Percentiles rank a stretch among this genome's conserved stretches.
Conservation (phyloP, 2,888 invertebrate species). For the Encarsia formosa region DNA sequence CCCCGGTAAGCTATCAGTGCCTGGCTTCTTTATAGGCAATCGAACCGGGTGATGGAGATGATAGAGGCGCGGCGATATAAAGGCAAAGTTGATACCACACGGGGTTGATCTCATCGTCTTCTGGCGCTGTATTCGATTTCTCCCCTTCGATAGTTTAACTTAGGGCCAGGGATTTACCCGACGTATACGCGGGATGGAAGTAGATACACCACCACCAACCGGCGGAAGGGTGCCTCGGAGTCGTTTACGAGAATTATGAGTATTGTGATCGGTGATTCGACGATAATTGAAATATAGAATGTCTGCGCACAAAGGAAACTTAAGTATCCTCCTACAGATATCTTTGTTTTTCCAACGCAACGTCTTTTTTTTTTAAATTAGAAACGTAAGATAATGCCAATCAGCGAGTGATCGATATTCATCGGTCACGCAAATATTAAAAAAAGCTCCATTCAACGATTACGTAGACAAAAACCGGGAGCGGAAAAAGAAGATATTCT, state of each 20-base stretch:
- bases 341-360: too few relatives aligned
- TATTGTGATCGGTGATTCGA: too few relatives aligned
- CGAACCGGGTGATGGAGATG: slow-evolving; percentile 53
- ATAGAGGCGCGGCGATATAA: slow-evolving; percentile 51
- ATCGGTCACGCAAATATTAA: slow-evolving; percentile 8
- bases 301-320: too few relatives aligned
- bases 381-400: too few relatives aligned
- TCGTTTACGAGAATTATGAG: not conserved
- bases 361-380: too few relatives aligned
- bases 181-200: slow-evolving; percentile 40
- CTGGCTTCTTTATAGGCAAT: slow-evolving; percentile 52
- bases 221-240: not conserved
- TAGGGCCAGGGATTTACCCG: slow-evolving; percentile 50
- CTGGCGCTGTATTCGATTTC: slow-evolving; percentile 35
- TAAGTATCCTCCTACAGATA: too few relatives aligned
- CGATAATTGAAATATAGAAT: too few relatives aligned
- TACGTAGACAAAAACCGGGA: slow-evolving; percentile 3
- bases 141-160: slow-evolving; percentile 52
- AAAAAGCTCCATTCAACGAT: not conserved
- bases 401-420: too few relatives aligned
- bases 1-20: too few relatives aligned
- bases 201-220: slow-evolving; percentile 27
- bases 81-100: slow-evolving; percentile 47
- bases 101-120: not conserved
- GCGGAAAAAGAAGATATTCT: slow-evolving; percentile 37